Conservation (phyloP, 2,797 vertebrate genomes). For the Myioborus miniatus region DNA sequence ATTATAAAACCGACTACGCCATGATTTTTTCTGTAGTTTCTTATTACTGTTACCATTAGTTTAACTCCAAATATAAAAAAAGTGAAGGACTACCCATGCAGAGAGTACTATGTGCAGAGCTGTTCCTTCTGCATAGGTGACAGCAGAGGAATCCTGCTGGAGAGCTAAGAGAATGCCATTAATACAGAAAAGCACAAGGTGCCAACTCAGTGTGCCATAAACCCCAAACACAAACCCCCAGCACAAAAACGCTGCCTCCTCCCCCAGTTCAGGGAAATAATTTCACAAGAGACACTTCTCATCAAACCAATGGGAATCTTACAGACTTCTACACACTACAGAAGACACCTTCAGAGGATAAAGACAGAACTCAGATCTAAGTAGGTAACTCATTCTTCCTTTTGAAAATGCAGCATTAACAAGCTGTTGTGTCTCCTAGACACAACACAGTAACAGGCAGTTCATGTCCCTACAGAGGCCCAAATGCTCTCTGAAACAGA, state of each 20-base stretch:
- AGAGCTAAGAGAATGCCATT: not conserved
- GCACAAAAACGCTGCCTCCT: not conserved
- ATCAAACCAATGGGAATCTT: not conserved
- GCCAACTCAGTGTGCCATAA: not conserved
- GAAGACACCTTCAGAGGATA: not conserved
- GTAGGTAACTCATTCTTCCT: not conserved
- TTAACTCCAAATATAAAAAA: not conserved
- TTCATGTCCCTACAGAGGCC: rapidly evolving
- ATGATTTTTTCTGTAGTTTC: not conserved
- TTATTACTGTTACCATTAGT: not conserved
- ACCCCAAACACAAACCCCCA: not conserved
- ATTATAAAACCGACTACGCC: not conserved
- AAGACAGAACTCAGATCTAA: not conserved
- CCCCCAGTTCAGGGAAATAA: not conserved
- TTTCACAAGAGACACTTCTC: not conserved
- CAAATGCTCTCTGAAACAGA: not conserved
- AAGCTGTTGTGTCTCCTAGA: not conserved
- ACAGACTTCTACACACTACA: not conserved
- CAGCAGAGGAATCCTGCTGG: not conserved
- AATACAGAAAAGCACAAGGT: not conserved
- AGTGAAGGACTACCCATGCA: not conserved
- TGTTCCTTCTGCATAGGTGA: not conserved
- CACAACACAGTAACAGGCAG: not conserved
- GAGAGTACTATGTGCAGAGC: not conserved
- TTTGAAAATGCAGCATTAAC: not conserved